These are phyloP conservation scores for Cosmia trapezina DNA, from an alignment of 2,888 invertebrate species.

Conservation along the genomic window DNA sequence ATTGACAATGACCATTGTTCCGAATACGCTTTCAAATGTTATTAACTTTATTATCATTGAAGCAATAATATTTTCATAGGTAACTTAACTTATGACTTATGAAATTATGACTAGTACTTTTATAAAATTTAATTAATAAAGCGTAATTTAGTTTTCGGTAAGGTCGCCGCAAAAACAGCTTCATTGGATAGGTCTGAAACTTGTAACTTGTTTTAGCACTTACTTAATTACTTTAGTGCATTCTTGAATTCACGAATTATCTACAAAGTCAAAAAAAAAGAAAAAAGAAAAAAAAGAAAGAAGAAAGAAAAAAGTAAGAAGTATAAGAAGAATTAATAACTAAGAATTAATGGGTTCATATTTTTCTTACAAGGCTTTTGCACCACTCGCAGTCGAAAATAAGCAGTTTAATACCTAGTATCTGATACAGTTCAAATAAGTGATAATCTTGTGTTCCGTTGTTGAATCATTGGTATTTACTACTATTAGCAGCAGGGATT, in stretches of 20 bases:
- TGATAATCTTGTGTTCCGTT: constrained; percentile 4
- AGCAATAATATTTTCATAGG: constrained; percentile 24
- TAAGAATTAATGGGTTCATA: constrained; percentile 4
- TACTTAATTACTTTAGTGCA: not conserved
- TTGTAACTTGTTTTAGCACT: not conserved
- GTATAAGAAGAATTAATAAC: too few species aligned
- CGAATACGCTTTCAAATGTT: not conserved
- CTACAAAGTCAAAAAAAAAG: constrained; percentile 51
- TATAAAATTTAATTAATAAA: not conserved
- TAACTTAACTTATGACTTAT: too few species aligned
- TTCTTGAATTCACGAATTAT: constrained; percentile 12
- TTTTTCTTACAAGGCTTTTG: constrained; percentile 22
- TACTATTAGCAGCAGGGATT: not conserved
- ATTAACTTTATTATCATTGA: not conserved
- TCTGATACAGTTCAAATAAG: not conserved
- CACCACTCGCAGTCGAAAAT: constrained; percentile 3
- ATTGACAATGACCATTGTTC: not conserved
- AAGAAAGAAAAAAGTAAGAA: too few species aligned
- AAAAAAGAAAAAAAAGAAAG: too few species aligned
- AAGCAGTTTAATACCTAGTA: not conserved
- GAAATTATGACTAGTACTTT: too few species aligned
- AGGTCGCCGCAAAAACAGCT: not conserved
- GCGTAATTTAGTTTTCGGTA: not conserved
- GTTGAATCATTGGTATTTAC: constrained; percentile 4
- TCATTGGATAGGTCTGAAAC: not conserved